Evolutionary conservation across 2,888 invertebrate genomes (phyloP).

Genomic region (Trichacis sp.): DNA sequence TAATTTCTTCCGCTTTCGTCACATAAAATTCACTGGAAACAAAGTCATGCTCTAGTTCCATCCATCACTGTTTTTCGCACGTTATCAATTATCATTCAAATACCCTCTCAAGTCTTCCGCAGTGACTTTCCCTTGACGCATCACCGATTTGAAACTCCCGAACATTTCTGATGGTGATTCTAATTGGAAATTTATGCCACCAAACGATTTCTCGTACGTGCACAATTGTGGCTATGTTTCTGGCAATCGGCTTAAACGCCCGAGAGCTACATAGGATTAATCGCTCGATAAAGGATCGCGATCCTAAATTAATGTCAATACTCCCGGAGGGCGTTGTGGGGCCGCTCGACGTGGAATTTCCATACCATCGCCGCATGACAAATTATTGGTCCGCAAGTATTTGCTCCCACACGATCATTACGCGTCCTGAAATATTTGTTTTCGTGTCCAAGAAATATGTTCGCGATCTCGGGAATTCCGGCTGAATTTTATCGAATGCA

Average conservation of each 20-base stretch:
- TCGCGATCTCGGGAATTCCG: background rate
- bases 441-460: background rate
- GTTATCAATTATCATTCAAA: too few relatives aligned
- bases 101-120: too few relatives aligned
- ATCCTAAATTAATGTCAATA: conserved; percentile 43
- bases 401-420: background rate
- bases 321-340: conserved; percentile 41
- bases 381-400: background rate
- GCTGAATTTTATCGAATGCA: background rate
- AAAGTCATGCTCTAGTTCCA: too few relatives aligned
- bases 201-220: conserved; percentile 20
- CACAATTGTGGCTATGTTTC: conserved; percentile 19
- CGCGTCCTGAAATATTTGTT: background rate
- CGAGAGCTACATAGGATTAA: conserved; percentile 30
- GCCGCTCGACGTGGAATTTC: conserved; percentile 37
- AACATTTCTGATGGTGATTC: too few relatives aligned
- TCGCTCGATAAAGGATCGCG: conserved; percentile 43
- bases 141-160: too few relatives aligned
- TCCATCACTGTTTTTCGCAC: too few relatives aligned
- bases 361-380: conserved; percentile 5
- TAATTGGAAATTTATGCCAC: conserved; percentile 9
- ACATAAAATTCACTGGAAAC: too few relatives aligned
- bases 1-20: too few relatives aligned
- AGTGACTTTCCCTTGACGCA: too few relatives aligned
- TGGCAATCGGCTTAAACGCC: conserved; percentile 27